Evolutionary conservation across 2,888 invertebrate genomes (phyloP).

Genomic region (Orthonevra nobilis): DNA sequence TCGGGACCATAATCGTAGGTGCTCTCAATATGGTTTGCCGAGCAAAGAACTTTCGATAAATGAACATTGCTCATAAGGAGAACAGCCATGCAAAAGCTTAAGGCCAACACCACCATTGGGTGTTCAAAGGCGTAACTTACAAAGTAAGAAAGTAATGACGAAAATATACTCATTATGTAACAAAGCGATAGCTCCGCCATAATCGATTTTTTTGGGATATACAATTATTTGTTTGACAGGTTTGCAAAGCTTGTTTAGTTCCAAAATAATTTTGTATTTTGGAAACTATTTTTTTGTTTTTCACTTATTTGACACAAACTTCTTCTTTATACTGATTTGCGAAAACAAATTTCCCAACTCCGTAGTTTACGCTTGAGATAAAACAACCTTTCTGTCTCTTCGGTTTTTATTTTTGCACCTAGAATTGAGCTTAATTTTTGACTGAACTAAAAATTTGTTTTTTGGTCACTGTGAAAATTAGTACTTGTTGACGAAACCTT

Average conservation of each 20-base stretch:
- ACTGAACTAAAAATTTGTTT: too few species aligned
- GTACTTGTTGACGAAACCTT: too few species aligned
- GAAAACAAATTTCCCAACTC: too few species aligned
- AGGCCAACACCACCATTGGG: slow-evolving; percentile 72
- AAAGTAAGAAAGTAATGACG: slow-evolving; percentile 27
- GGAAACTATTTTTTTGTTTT: too few species aligned
- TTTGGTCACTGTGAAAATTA: too few species aligned
- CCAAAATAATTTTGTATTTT: too few species aligned
- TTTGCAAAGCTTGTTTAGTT: slow-evolving; percentile 25
- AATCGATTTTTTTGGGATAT: background rate
- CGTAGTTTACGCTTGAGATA: too few species aligned
- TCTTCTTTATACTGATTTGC: too few species aligned
- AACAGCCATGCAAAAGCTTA: slow-evolving; percentile 73
- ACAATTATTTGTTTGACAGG: slow-evolving; percentile 19
- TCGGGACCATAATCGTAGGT: slow-evolving; percentile 73
- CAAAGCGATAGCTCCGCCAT: slow-evolving; percentile 51
- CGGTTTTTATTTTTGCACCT: too few species aligned
- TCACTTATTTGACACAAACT: background rate
- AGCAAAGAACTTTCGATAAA: slow-evolving; percentile 71
- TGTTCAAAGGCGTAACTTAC: slow-evolving; percentile 73
- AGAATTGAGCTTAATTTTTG: too few species aligned
- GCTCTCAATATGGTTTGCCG: background rate
- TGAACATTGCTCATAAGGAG: slow-evolving; percentile 72
- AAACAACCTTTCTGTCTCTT: too few species aligned
- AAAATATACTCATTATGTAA: slow-evolving; percentile 37